Base-by-base conservation (phyloP, 2,888 invertebrate genomes). In the Archips xylosteana region DNA sequence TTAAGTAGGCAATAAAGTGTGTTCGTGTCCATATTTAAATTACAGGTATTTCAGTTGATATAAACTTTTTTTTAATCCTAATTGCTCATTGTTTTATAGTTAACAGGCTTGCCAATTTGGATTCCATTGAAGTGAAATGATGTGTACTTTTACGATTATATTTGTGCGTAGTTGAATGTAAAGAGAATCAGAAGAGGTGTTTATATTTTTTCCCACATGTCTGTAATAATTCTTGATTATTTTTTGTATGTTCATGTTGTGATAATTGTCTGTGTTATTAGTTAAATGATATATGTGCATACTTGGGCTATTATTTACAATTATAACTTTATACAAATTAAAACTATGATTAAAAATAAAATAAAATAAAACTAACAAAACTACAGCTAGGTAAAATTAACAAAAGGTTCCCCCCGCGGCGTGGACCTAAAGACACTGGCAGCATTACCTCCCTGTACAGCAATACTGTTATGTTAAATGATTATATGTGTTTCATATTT, bases 41-140 rank as follows among this genome's bases (percentile, higher is more conserved):
- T 39, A 39, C 39, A 39, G 39, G 4, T 23, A 51, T 54, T 54
- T 15, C 3, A 23, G 2, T 9, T 2, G 49, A n/a, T 8, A 51
- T 15, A 6, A 5, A 42, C 10, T 23, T 5, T 54, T 15, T 9
- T 54, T 54, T 23, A 54, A 54, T 9, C 5, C 15, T 15, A 54
- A 54, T 54, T 6, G 23, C 8, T 8, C 64, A 59, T 13, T 62
- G 36, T 32, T 15, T 32, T 45, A 13, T 57, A 9, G 45, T 36
- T 69, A 15, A 15, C 15, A 51, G 54, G 13, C 62, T 45, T 62
- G 72, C 67, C 67, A 72, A 63, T 36, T 68, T 72, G 57, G 47
- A 57, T 42, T 23, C 34, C 15, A 67, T 15, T 72, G 9, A 63
- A 63, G 23, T 57, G 34, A 10, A 67, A 51, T 45, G 23, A 36